phyloP scores from a whole-genome alignment of 2,888 invertebrate species.

The Orchesellides sinensis region DNA sequence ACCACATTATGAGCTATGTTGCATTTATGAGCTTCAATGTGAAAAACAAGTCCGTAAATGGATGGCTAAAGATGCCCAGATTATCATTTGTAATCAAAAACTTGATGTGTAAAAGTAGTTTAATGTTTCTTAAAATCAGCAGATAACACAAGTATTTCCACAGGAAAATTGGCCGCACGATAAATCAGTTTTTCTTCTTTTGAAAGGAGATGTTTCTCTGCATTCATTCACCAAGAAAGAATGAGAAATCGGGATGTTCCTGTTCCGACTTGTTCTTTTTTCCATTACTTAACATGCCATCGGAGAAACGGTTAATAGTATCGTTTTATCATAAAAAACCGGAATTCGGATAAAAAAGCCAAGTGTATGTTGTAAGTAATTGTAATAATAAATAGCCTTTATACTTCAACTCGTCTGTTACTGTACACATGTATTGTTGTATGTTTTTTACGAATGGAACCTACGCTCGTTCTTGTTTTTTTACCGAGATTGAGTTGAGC shows the following conservation, averaged over 20 bases:
- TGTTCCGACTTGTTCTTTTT: constrained; percentile 25
- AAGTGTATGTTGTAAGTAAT: constrained; percentile 5
- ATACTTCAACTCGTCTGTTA: neutral
- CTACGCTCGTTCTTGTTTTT: too few relatives aligned
- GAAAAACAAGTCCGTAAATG: too few relatives aligned
- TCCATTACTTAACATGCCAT: neutral
- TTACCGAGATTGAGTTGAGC: too few relatives aligned
- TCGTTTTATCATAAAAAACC: constrained; percentile 1
- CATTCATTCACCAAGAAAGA: constrained; percentile 51
- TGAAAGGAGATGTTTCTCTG: constrained; percentile 12
- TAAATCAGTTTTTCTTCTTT: constrained; percentile 15
- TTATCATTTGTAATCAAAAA: neutral
- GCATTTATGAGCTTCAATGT: too few relatives aligned
- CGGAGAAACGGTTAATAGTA: neutral
- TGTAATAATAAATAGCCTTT: neutral
- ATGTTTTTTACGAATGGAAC: neutral
- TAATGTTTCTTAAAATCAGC: too few relatives aligned
- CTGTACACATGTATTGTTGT: neutral
- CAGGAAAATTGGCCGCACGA: neutral
- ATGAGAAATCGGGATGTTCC: constrained; percentile 43
- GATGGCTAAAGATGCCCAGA: neutral
- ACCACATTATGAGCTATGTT: constrained; percentile 48
- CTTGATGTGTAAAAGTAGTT: too few relatives aligned
- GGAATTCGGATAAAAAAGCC: constrained; percentile 27
- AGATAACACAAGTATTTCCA: too few relatives aligned